Percentiles rank a stretch among this genome's conserved stretches.
Evolutionary conservation across 2,113 vertebrate species (phyloP).

Genomic region (Oncorhynchus clarkii): DNA sequence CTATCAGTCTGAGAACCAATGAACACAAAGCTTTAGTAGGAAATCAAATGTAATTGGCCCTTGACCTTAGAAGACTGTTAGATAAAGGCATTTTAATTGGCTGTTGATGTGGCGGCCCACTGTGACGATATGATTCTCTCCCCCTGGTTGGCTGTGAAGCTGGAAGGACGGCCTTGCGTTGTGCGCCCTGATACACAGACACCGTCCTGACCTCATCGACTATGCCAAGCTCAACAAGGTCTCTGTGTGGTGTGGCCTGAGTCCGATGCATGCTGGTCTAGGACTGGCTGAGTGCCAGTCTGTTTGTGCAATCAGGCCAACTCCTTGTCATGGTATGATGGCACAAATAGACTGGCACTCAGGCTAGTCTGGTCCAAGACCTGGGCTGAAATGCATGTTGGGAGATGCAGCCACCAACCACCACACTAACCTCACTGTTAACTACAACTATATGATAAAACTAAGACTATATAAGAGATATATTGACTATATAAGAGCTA

Average conservation of each 20-base stretch:
- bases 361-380: neutral
- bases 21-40: too few species aligned
- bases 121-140: neutral
- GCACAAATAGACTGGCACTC: too few species aligned
- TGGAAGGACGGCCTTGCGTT: constrained; percentile 88
- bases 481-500: too few species aligned
- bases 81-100: too few species aligned
- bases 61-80: neutral
- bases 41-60: neutral
- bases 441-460: too few species aligned
- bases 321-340: too few species aligned
- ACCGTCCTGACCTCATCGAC: constrained; percentile 89
- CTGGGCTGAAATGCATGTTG: neutral
- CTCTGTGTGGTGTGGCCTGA: neutral
- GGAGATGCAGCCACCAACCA: neutral
- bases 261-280: neutral
- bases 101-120: neutral
- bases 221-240: constrained; percentile 89
- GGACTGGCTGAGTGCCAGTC: too few species aligned
- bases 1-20: too few species aligned
- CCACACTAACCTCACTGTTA: neutral
- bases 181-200: constrained; percentile 87
- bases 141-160: constrained; percentile 61
- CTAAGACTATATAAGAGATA: too few species aligned
- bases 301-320: too few species aligned